phyloP scores from a whole-genome alignment of 2,888 invertebrate species.

The Drosophila anomelani region DNA sequence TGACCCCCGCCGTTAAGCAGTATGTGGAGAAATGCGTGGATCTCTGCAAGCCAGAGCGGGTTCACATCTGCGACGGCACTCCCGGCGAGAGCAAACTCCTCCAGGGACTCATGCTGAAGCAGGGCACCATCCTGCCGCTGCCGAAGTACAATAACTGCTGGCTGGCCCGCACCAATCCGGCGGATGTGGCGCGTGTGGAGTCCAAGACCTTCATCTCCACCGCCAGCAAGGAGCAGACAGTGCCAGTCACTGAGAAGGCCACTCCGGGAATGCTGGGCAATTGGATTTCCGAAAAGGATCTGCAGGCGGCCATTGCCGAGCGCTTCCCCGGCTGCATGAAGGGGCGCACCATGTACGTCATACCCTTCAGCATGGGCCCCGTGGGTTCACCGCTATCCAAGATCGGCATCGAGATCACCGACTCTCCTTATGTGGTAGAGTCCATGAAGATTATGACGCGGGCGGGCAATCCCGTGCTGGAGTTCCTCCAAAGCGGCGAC shows the following conservation, averaged over 20 bases:
- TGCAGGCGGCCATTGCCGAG: conserved; percentile 91
- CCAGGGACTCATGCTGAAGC: conserved; percentile 90
- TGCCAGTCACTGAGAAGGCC: conserved; percentile 91
- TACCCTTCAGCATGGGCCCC: conserved; percentile 99
- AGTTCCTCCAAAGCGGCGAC: conserved; percentile 86
- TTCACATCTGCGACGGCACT: conserved; percentile 98
- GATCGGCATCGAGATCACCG: conserved; percentile 98
- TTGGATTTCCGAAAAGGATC: conserved; percentile 94
- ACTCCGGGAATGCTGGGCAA: conserved; percentile 95
- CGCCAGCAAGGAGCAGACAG: conserved; percentile 90
- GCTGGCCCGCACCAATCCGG: conserved; percentile 97
- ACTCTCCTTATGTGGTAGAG: conserved; percentile 98
- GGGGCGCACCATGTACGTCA: conserved; percentile 98
- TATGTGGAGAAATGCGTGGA: conserved; percentile 92
- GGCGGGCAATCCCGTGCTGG: conserved; percentile 88
- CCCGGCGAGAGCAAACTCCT: conserved; percentile 91
- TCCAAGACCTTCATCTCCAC: conserved; percentile 98
- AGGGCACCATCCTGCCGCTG: conserved; percentile 91
- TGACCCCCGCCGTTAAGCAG: conserved; percentile 86
- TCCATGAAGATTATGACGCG: conserved; percentile 99
- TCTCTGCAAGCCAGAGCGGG: conserved; percentile 93
- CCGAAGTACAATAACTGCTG: conserved; percentile 97
- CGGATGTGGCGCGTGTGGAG: conserved; percentile 99
- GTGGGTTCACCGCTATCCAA: conserved; percentile 97
- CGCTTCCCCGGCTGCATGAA: conserved; percentile 96